Evolutionary conservation across 53 echinoderm and acorn worm species (phyloP), one percentile per base, ranked within the genome.

Genomic region (Apostichopus leukothele): DNA sequence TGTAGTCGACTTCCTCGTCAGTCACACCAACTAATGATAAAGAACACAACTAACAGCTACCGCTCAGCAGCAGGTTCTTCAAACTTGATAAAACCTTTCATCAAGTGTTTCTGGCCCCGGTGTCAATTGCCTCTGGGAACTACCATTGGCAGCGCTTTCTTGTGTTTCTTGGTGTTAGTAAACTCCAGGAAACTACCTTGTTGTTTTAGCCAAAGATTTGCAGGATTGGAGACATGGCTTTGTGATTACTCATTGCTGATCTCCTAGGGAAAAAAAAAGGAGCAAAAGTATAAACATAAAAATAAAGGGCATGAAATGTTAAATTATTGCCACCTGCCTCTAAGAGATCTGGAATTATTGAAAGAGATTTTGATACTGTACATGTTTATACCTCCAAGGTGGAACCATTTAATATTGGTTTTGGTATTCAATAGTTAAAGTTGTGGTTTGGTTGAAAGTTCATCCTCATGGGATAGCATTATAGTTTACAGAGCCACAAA

Each of bases 241-340:
- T 79, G 50, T 18, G 79, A 51, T 79, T 79, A 79, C 79, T 79
- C 79, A 79, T 53, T 10, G 14, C 53, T 63, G 63, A 63, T 63
- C 12, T 13, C 11, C 13, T 11, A 63, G 11, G 63, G 6, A 6
- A 63, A 13, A 16, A 63, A 63, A 63, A 16, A 63, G 9, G 16
- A 61, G 61, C 9, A 61, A 63, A 63, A 63, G 16, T 13, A 63
- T 13, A 63, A 63, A 63, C 63, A 63, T 61, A 61, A 13, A 13
- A 13, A 16, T 11, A 9, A 16, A 16, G 63, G 51, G 53, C 79
- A 53, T 39, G 39, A 79, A 53, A 51, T 39, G 50, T 79, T 51
- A 79, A 79, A 79, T 50, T 79, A 79, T 14, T 50, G 53, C 79
- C 79, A 79, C 50, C 52, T 79, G 79, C 19, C 79, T 79, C 52